Evolutionary conservation across 2,113 vertebrate species (phyloP), one percentile per base, ranked within the genome.

Genomic region (Pardalotus punctatus): DNA sequence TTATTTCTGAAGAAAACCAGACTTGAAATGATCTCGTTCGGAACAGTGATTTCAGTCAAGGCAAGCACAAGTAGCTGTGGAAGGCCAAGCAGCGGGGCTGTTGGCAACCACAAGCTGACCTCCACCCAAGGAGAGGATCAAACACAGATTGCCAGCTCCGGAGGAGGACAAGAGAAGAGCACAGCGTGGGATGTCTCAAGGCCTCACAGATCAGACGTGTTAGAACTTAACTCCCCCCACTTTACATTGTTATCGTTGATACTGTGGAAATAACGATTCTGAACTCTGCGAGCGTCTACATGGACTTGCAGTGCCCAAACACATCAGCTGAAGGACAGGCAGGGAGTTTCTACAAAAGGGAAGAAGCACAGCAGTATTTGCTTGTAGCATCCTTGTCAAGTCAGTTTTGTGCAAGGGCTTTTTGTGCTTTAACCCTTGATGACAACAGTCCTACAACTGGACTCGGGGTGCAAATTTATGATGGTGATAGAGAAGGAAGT

Each of bases 41-140:
- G 27, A 74, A 29, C 0, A 23, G 20, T 29, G 38, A 23, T 0
- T 12, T 14, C 78, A 50, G 25, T 16, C 20, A 60, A 17, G 24
- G 53, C 19, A 56, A 83, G 67, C 62, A 45, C 33, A 22, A 54
- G 31, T 2, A 50, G n/a, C 57, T 28, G 25, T 8, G 40, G 28
- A 83, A 69, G 40, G 33, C 20, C 78, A 81, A 4, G 8, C 31
- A 29, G 33, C 9, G 45, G 33, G 56, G 48, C 36, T 61, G 31
- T 0, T 28, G 33, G 50, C 60, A 87, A 14, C 64, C 78, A 74
- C 22, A 15, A n/a, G 43, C n/a, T 14, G 35, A 43, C 38, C 65
- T 86, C 66, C 48, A n/a, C 27, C 10, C 2, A 0, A 57, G 61
- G 38, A 74, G n/a, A 78, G 25, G 31, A 51, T 74, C 56, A n/a